These are phyloP conservation scores for Zaprionus lachaisei DNA, from an alignment of 1,140 invertebrate genomes.

Conservation along the genomic window DNA sequence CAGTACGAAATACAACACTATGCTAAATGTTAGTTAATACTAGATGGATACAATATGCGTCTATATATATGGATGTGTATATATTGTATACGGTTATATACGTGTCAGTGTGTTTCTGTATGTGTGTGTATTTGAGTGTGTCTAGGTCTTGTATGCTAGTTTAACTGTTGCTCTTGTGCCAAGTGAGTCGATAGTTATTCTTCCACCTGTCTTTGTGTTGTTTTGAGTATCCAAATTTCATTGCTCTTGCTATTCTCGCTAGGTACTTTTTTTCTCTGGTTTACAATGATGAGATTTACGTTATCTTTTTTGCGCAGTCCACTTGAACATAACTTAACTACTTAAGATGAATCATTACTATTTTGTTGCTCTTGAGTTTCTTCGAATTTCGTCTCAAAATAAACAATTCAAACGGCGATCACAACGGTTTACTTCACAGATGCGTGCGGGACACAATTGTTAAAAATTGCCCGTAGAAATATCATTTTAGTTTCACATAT, in stretches of 20 bases:
- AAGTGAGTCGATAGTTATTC: neutral
- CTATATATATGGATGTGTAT: conserved; percentile 11
- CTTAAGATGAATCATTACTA: conserved; percentile 39
- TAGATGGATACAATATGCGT: conserved; percentile 28
- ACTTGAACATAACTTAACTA: conserved; percentile 38
- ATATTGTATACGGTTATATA: neutral
- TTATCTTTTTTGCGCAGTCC: conserved; percentile 24
- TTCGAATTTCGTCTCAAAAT: conserved; percentile 50
- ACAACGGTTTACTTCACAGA: conserved; percentile 81
- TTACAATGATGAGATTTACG: conserved; percentile 9
- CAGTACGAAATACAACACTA: conserved; percentile 29
- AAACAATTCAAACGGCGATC: conserved; percentile 74
- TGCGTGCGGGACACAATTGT: conserved; percentile 68
- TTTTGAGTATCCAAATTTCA: conserved; percentile 19
- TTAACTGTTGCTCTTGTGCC: conserved; percentile 37
- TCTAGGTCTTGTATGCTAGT: conserved; percentile 15
- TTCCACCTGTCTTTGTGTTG: conserved; percentile 26
- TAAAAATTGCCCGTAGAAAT: conserved; percentile 71
- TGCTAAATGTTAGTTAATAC: conserved; percentile 28
- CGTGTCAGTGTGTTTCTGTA: neutral
- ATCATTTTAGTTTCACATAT: conserved; percentile 36
- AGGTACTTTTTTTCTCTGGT: conserved; percentile 30
- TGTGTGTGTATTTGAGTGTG: conserved; percentile 6
- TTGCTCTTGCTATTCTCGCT: neutral
- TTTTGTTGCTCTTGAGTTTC: conserved; percentile 36